Conservation (phyloP, 2,113 vertebrate species). For the Willisornis vidua region DNA sequence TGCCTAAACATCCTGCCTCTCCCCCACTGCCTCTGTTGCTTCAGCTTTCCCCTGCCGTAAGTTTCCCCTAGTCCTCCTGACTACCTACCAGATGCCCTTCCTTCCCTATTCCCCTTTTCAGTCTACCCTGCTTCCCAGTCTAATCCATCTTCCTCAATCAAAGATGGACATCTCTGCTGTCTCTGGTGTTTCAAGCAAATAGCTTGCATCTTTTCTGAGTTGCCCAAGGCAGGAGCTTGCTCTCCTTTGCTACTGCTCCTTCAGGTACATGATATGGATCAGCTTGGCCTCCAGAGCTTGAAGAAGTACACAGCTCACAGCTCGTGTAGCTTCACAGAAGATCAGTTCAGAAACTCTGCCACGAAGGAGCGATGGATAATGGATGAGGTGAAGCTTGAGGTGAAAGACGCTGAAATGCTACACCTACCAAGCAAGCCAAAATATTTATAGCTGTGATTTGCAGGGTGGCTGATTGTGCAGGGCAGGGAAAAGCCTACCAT, state of each 20-base stretch:
- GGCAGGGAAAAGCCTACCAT: not conserved
- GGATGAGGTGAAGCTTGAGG: not conserved
- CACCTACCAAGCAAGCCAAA: conserved; percentile 16
- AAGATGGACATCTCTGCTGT: not conserved
- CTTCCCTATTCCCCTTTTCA: not conserved
- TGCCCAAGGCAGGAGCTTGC: not conserved
- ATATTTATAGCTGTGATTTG: conserved; percentile 29
- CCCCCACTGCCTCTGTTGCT: not conserved
- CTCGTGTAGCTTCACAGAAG: not conserved
- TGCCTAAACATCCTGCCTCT: not conserved
- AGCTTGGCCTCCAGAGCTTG: not conserved
- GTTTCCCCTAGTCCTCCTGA: not conserved
- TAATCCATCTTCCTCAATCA: not conserved
- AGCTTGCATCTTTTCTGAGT: not conserved
- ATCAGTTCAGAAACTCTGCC: not conserved
- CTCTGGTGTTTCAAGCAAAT: not conserved
- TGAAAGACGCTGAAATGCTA: not conserved
- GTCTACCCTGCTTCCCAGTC: not conserved
- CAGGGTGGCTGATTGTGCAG: not conserved
- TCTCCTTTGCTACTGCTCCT: not conserved
- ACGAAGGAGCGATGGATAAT: not conserved
- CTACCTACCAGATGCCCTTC: not conserved
- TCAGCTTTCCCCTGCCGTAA: not conserved
- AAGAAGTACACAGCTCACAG: not conserved
- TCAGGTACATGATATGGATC: not conserved